A percentile compares a stretch with the other conserved stretches of the same genome.
These are phyloP conservation scores for Epinephelus malabaricus DNA, from an alignment of 2,797 vertebrate genomes.

Conservation along the genomic window DNA sequence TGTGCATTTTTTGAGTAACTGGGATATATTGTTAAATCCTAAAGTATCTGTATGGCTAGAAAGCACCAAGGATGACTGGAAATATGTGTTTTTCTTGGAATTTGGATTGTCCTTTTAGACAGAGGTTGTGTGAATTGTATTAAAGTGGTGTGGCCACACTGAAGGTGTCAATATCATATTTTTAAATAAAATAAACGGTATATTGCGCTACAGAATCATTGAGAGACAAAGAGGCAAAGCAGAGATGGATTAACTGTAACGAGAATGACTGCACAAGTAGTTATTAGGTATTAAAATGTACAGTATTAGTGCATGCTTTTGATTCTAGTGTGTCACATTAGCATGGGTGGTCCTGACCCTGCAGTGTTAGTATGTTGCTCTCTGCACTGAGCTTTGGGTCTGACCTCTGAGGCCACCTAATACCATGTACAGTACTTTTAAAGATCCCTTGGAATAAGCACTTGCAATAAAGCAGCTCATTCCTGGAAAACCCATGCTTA, in stretches of 20 bases:
- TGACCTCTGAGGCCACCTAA: conserved; percentile 19
- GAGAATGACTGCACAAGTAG: neutral
- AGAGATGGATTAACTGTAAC: neutral
- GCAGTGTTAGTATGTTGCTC: conserved; percentile 16
- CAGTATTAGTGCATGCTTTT: neutral
- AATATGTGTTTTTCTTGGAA: conserved; percentile 9
- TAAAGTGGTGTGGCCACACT: neutral
- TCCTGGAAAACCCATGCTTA: conserved; percentile 6
- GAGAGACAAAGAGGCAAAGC: neutral
- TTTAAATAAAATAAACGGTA: neutral
- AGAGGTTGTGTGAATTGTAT: conserved; percentile 13
- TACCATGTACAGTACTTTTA: conserved; percentile 7
- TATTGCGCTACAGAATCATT: neutral
- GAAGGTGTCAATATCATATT: neutral
- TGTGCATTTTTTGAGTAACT: neutral
- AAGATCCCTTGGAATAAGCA: conserved; percentile 2
- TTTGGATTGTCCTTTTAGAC: conserved; percentile 8
- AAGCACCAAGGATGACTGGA: neutral
- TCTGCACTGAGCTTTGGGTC: conserved; percentile 8
- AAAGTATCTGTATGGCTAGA: neutral
- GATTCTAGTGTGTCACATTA: neutral
- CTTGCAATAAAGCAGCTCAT: neutral
- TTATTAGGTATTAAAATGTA: conserved; percentile 5
- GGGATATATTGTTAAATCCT: neutral
- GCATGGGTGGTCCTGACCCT: conserved; percentile 46